Conservation (phyloP, 2,113 vertebrate genomes). For the Siniperca knerii region DNA sequence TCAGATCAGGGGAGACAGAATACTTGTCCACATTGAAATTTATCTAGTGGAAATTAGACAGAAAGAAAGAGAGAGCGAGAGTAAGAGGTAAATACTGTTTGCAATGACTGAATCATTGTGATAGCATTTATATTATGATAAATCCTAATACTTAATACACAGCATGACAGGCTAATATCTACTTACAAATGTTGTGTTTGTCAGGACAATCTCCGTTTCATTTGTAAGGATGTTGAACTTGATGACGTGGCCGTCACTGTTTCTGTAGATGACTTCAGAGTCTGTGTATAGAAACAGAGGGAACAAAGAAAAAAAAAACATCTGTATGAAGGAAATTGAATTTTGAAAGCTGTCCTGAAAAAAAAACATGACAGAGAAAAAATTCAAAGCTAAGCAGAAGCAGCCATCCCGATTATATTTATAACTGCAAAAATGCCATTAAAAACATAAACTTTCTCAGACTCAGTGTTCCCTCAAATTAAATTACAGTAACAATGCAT, state of each 20-base stretch:
- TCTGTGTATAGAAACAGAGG: constrained; percentile 81
- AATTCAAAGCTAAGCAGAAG: neutral
- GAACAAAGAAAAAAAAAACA: constrained; percentile 28
- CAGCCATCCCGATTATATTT: neutral
- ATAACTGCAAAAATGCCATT: constrained; percentile 10
- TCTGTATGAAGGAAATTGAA: constrained; percentile 11
- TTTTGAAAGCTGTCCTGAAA: constrained; percentile 20
- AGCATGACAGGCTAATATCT: neutral
- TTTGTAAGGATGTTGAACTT: constrained; percentile 94
- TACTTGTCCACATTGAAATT: constrained; percentile 96
- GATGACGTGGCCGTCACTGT: constrained; percentile 93
- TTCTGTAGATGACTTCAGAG: constrained; percentile 94
- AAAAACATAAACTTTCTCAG: constrained; percentile 8
- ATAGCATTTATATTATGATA: neutral
- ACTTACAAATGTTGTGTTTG: constrained; percentile 97
- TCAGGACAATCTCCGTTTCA: constrained; percentile 90
- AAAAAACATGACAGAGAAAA: constrained; percentile 7
- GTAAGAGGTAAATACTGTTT: neutral
- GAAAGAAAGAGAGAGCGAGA: neutral
- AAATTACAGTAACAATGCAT: neutral
- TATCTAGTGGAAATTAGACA: constrained; percentile 81
- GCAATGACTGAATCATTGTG: neutral
- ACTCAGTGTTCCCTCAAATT: constrained; percentile 14
- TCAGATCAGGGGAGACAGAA: constrained; percentile 94
- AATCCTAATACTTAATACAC: neutral